Base-by-base conservation (phyloP, 2,888 invertebrate species). In the Pyrrhosoma nymphula region DNA sequence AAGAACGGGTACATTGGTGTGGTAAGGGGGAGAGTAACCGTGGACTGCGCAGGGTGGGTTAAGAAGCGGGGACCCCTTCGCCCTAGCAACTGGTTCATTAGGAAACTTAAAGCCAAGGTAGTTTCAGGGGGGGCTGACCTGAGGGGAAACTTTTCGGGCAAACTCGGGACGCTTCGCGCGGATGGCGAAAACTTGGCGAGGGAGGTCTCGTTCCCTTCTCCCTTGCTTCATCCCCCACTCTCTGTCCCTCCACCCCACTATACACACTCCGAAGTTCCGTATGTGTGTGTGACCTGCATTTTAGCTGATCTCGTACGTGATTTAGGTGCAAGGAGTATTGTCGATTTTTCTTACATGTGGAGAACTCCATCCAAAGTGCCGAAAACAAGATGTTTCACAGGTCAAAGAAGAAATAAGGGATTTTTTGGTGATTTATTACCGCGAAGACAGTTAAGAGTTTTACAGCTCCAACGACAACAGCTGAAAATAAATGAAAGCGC, bases 101-200 rank as follows among this genome's bases (percentile, higher is more conserved):
- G 55, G 93, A n/a, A 93, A 93, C 93, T 93, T 93, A 69, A 82
- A 82, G 93, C 93, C 47, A 69, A 93, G 93, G 93, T 93, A 93
- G 93, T 93, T 69, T 39, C 47, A 39, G 39, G 23, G 60, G 56
- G 60, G 60, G 39, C 39, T 30, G 63, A 26, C 93, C 47, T 26
- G 93, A n/a, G 35, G 93, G 69, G 0, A 69, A 69, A 39, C 35
- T 93, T 93, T 47, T 23, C 23, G 20, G 93, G 26, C 93, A 93
- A 69, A 47, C 93, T 93, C 63, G 35, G 26, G 69, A 35, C 82
- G 26, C 23, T n/a, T 69, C 69, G 69, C 69, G 69, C 69, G 60
- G 20, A 60, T 60, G 60, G 60, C 60, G 69, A 23, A 23, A 69
- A 69, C 69, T 69, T 69, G 2, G 69, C 23, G 26, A 26, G n/a